Evolutionary conservation across 2,888 invertebrate genomes (phyloP), one percentile per base, ranked within the genome.

Genomic region (Hyppa rectilinea): DNA sequence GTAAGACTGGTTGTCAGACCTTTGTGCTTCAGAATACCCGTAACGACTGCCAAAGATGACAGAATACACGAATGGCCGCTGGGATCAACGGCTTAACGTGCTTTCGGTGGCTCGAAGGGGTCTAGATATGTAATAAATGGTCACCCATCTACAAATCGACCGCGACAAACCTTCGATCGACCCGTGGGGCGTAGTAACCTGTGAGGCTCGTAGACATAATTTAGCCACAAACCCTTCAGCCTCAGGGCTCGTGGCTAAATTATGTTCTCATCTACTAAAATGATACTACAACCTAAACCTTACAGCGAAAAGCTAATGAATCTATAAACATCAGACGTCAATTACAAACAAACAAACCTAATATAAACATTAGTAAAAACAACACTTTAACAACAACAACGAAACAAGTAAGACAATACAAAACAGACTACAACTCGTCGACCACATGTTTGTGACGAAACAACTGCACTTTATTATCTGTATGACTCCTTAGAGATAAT

Each of bases 401-500:
- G 38, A 62, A 63, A 38, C 38, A 45, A 71, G 45, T n/a, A n/a
- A 74, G 47, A 64, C 14, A 14, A 26, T 74, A 34, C 38, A 47
- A 76, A 71, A 71, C 47, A 71, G 71, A 78, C 23, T n/a, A 34
- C 36, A 34, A 38, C 34, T 52, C 58, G 34, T n/a, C 38, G 20
- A 43, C 50, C 29, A 72, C 56, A 64, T 63, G 64, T 71, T 75
- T 47, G 40, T 71, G 66, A 70, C 20, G 55, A 78, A 82, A 81
- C 82, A 73, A 78, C 61, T 83, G 83, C 75, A 71, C 66, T 84
- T 83, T 84, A 83, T 75, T 73, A 72, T 75, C 59, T 43, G n/a
- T 36, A 55, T 29, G 60, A 40, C 31, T 80, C 81, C 66, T 70
- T 62, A 26, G 67, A 74, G 82, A 82, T 82, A 85, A 80, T 85